Evolutionary conservation across 1,140 invertebrate species (phyloP).

Genomic region (Potamilus streckersoni): DNA sequence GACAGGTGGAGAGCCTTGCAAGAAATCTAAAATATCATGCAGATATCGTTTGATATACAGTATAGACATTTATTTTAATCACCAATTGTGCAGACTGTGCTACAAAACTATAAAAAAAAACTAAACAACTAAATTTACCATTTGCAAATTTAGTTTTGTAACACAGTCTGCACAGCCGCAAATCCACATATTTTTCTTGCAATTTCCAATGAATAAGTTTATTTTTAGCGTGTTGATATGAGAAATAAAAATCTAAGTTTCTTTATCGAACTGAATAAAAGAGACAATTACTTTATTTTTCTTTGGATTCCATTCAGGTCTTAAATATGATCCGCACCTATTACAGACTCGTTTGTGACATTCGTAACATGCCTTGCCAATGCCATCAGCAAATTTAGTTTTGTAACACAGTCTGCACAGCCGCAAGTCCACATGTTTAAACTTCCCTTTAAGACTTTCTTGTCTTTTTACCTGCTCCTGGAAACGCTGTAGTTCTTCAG

Average conservation of each 20-base stretch:
- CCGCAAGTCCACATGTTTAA: conserved; percentile 36
- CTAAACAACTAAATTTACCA: too few relatives aligned
- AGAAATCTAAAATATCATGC: too few relatives aligned
- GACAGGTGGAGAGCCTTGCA: too few relatives aligned
- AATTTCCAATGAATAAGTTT: too few relatives aligned
- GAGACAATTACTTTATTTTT: conserved; percentile 38
- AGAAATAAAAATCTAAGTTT: not conserved
- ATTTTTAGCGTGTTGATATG: too few relatives aligned
- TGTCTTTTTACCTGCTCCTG: conserved; percentile 35
- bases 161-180: conserved; percentile 49
- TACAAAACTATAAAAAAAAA: too few relatives aligned
- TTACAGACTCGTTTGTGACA: conserved; percentile 54
- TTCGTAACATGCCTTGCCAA: conserved; percentile 44
- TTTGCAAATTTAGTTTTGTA: conserved; percentile 54
- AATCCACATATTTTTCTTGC: conserved; percentile 30
- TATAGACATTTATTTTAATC: too few relatives aligned
- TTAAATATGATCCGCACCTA: conserved; percentile 44
- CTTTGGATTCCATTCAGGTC: conserved; percentile 30
- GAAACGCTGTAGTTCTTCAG: conserved; percentile 31
- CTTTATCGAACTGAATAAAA: not conserved
- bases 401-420: conserved; percentile 54
- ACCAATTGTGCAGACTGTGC: too few relatives aligned
- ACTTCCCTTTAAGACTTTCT: conserved; percentile 23
- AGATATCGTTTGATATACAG: too few relatives aligned
- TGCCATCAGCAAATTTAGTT: conserved; percentile 53